These are phyloP conservation scores for Clunio marinus DNA, from an alignment of 2,888 invertebrate genomes.

Conservation along the genomic window DNA sequence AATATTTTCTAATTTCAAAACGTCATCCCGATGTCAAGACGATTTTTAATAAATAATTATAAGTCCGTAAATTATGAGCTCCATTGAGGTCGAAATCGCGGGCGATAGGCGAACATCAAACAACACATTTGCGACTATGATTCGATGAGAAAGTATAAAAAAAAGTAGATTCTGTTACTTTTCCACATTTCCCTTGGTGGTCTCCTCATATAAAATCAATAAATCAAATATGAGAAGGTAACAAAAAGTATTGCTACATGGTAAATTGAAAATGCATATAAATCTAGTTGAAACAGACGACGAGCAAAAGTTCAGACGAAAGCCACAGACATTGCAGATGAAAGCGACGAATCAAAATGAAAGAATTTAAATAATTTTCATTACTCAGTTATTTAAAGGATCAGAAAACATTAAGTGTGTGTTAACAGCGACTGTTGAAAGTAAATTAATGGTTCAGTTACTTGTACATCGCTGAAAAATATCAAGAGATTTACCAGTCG, in stretches of 20 bases:
- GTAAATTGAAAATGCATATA: slow-evolving; percentile 28
- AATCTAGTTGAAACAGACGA: not conserved
- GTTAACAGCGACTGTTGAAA: slow-evolving; percentile 15
- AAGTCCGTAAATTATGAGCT: slow-evolving; percentile 37
- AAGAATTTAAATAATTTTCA: slow-evolving; percentile 24
- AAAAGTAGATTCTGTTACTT: not conserved
- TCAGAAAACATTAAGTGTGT: not conserved
- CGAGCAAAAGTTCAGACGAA: not conserved
- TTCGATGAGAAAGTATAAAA: slow-evolving; percentile 22
- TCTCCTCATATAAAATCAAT: slow-evolving; percentile 38
- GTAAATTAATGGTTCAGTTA: not conserved
- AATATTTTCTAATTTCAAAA: not conserved
- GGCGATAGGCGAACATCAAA: not conserved
- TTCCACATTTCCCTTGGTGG: slow-evolving; percentile 24
- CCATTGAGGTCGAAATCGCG: slow-evolving; percentile 1
- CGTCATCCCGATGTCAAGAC: slow-evolving; percentile 35
- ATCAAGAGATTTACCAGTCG: not conserved
- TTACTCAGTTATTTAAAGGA: slow-evolving; percentile 16
- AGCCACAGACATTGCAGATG: slow-evolving; percentile 1
- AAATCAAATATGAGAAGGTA: slow-evolving; percentile 32
- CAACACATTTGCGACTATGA: not conserved
- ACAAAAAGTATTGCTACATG: slow-evolving; percentile 20
- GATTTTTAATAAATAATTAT: slow-evolving; percentile 30
- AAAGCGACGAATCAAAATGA: not conserved
- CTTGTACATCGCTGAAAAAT: not conserved